A percentile compares a stretch with the other conserved stretches of the same genome.
phyloP scores from a whole-genome alignment of 2,888 invertebrate species.

The Amphipoea lucens region DNA sequence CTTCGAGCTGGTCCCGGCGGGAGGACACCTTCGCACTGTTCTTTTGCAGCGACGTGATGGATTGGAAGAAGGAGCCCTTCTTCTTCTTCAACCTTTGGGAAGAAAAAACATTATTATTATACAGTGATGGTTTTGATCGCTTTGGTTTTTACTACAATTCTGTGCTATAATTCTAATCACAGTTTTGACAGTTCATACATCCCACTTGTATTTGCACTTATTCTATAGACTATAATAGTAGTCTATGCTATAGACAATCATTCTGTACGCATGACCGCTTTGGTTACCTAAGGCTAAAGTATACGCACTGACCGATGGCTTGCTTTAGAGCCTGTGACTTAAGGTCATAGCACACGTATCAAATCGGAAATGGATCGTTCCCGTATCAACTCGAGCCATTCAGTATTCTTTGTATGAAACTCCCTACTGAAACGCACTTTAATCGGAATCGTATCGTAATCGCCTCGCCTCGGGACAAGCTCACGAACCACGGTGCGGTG shows the following conservation, averaged over 20 bases:
- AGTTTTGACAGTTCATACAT: background rate
- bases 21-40: slow-evolving; percentile 99
- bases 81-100: slow-evolving; percentile 95
- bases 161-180: background rate
- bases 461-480: too few relatives aligned
- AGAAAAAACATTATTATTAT: slow-evolving; percentile 61
- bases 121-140: background rate
- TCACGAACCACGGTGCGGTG: too few relatives aligned
- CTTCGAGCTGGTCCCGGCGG: slow-evolving; percentile 97
- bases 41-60: slow-evolving; percentile 98
- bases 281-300: background rate
- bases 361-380: too few relatives aligned
- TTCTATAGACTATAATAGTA: background rate
- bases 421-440: too few relatives aligned
- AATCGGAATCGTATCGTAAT: too few relatives aligned
- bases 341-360: too few relatives aligned
- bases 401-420: too few relatives aligned
- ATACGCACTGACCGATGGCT: background rate
- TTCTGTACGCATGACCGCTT: background rate
- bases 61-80: slow-evolving; percentile 98
- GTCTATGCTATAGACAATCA: slow-evolving; percentile 1
- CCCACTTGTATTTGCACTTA: background rate
- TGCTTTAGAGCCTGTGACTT: background rate
- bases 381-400: too few relatives aligned
- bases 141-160: background rate